A percentile compares a stretch with the other conserved stretches of the same genome.
phyloP scores from a whole-genome alignment of 2,113 vertebrate species.

The Psophia crepitans region DNA sequence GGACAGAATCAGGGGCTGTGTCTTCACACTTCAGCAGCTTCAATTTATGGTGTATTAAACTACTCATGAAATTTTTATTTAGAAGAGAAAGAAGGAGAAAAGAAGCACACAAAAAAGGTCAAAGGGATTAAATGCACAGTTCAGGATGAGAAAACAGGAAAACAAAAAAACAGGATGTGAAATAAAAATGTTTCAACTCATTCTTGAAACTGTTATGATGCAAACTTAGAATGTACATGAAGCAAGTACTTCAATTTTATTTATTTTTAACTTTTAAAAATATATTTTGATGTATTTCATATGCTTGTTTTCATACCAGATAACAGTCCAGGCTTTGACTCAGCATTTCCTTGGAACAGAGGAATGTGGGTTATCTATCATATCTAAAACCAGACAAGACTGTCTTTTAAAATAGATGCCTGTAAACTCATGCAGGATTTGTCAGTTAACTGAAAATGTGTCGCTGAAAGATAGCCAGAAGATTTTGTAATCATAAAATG shows the following conservation, averaged over 20 bases:
- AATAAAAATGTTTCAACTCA: neutral
- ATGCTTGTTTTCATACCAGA: neutral
- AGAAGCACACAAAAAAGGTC: neutral
- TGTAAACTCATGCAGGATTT: neutral
- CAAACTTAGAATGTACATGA: neutral
- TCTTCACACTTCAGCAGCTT: neutral
- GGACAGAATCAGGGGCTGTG: neutral
- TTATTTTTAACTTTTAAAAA: neutral
- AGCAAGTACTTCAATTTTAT: neutral
- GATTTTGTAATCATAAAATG: neutral
- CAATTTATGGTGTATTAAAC: neutral
- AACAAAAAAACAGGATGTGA: neutral
- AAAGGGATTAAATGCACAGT: neutral
- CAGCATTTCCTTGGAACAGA: neutral
- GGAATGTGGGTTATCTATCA: neutral
- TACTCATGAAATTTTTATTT: neutral
- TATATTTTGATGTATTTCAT: neutral
- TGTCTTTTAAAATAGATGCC: neutral
- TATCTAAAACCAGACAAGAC: neutral
- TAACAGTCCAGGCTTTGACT: neutral
- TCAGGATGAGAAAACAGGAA: neutral
- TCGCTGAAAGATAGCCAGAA: neutral
- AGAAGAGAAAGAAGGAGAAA: neutral
- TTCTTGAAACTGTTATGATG: neutral
- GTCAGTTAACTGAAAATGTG: neutral